Evolutionary conservation across 2,113 vertebrate species (phyloP), one percentile per base, ranked within the genome.

Genomic region (Engraulis encrasicolus): DNA sequence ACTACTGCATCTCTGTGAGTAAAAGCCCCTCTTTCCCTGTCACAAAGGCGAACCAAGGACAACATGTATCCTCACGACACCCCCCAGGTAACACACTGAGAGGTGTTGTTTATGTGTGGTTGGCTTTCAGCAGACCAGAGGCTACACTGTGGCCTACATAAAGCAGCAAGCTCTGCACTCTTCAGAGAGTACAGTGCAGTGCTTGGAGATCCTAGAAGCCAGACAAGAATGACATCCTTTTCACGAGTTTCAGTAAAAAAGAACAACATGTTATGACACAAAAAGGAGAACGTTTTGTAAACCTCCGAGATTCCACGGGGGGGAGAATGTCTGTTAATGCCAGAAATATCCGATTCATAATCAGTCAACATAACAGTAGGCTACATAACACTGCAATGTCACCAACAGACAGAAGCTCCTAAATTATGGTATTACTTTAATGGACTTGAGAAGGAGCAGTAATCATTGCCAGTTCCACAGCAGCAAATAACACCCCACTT

Each of bases 361-460:
- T n/a, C n/a, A n/a, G n/a, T n/a, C n/a, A n/a, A n/a, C n/a, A n/a
- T n/a, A n/a, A n/a, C n/a, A n/a, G n/a, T n/a, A n/a, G n/a, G n/a
- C n/a, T n/a, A n/a, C n/a, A n/a, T n/a, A n/a, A n/a, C n/a, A n/a
- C n/a, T n/a, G n/a, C n/a, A n/a, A n/a, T n/a, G n/a, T n/a, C 78
- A 45, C 77, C 86, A 31, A 89, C 80, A 38, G 49, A 85, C 71
- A 71, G 78, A 17, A 5, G 20, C 20, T 83, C 66, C 91, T 91
- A 89, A 85, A 87, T 91, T 86, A 84, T 78, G 83, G 17, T 79
- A 83, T 82, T 83, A 90, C 86, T 89, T 89, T 77, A 90, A 88
- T 86, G 87, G 78, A 87, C 86, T 71, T 85, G 81, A 49, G 49
- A 82, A 61, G 83, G 78, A 83, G 36, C 18, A 37, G 36, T 19